Percentiles rank a stretch among this genome's conserved stretches.
phyloP scores from a whole-genome alignment of 2,888 invertebrate genomes.

The Tuta absoluta region DNA sequence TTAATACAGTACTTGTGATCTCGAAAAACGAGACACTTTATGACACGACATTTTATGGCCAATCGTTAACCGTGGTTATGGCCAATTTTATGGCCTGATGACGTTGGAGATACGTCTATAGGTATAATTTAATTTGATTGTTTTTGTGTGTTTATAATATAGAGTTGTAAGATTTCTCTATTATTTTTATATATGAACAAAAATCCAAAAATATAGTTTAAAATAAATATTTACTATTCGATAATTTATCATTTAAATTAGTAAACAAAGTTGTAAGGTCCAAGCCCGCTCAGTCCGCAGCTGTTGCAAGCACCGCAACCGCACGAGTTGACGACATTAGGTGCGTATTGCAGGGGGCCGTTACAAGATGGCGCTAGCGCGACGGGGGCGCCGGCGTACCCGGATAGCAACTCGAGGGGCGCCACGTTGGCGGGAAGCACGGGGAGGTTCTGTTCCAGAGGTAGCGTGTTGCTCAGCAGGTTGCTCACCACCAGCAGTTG shows the following conservation, averaged over 20 bases:
- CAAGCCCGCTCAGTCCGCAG: constrained; percentile 12
- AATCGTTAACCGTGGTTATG: no score
- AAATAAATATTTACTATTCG: constrained; percentile 15
- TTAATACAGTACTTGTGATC: no score
- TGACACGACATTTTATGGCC: no score
- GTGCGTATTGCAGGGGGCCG: neutral
- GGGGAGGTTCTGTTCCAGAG: constrained; percentile 34
- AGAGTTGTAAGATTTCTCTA: no score
- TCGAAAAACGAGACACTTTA: no score
- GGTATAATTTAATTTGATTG: no score
- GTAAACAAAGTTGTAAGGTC: constrained; percentile 20
- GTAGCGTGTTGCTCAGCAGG: constrained; percentile 59
- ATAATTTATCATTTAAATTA: neutral
- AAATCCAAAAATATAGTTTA: neutral
- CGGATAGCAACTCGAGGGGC: neutral
- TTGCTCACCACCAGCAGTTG: constrained; percentile 68
- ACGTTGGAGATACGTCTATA: no score
- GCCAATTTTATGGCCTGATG: no score
- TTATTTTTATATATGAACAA: no score
- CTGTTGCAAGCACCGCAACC: constrained; percentile 7
- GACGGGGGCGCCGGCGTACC: constrained; percentile 6
- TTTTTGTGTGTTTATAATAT: no score
- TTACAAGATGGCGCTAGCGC: neutral
- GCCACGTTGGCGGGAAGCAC: neutral
- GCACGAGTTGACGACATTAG: neutral